These are phyloP conservation scores for Pterocles gutturalis DNA, from an alignment of 2,113 vertebrate genomes.

Conservation along the genomic window DNA sequence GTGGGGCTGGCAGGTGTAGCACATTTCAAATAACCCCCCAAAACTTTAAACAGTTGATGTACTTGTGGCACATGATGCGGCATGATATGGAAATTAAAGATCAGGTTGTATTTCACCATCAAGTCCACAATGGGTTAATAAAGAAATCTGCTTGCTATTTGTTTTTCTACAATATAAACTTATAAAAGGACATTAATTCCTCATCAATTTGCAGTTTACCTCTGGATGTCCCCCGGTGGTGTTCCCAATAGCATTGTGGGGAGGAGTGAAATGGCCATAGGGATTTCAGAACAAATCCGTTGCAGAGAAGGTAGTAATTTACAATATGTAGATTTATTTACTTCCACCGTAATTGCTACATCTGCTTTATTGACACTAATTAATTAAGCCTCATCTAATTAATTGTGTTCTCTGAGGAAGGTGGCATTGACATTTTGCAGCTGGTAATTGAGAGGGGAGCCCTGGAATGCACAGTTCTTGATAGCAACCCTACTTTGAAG, in stretches of 20 bases:
- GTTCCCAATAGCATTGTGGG: background rate
- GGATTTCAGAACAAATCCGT: background rate
- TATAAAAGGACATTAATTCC: background rate
- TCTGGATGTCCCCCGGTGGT: background rate
- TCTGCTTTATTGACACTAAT: constrained; percentile 38
- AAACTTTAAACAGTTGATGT: background rate
- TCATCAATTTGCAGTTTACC: constrained; percentile 15
- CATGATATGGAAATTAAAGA: background rate
- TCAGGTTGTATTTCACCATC: background rate
- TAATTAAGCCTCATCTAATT: constrained; percentile 47
- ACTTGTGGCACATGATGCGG: background rate
- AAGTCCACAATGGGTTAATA: background rate
- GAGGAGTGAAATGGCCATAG: background rate
- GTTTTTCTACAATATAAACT: background rate
- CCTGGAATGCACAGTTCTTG: background rate
- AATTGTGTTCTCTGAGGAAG: constrained; percentile 28
- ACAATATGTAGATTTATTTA: constrained; percentile 37
- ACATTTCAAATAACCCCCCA: background rate
- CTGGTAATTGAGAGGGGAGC: background rate
- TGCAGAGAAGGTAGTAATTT: background rate
- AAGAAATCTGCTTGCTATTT: background rate
- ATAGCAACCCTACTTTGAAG: background rate
- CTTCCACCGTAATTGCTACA: background rate
- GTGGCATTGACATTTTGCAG: constrained; percentile 12
- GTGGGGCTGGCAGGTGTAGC: background rate